A percentile compares a stretch with the other conserved stretches of the same genome.
phyloP scores from a whole-genome alignment of 1,140 invertebrate species.

The Calephelis virginiensis region DNA sequence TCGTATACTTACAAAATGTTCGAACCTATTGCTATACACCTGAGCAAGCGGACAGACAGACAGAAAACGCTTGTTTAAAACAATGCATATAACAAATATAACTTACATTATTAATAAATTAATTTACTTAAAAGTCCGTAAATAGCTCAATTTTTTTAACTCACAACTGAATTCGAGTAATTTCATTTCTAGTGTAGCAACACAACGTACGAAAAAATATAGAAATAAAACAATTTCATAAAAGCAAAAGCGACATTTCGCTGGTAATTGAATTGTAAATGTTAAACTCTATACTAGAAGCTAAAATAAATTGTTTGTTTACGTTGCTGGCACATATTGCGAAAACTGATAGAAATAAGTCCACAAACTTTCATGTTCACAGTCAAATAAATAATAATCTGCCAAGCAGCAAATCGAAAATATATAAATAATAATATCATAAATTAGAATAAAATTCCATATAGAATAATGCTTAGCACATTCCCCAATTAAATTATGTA shows the following conservation, averaged over 20 bases:
- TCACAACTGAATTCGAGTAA: neutral
- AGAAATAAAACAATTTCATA: neutral
- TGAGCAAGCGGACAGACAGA: constrained; percentile 70
- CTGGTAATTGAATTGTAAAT: too few species aligned
- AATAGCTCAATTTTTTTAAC: neutral
- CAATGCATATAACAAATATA: constrained; percentile 44
- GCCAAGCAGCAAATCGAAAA: too few species aligned
- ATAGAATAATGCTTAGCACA: too few species aligned
- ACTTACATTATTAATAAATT: constrained; percentile 38
- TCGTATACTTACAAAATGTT: constrained; percentile 67
- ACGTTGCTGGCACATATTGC: too few species aligned
- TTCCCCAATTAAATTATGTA: too few species aligned
- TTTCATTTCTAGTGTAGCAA: neutral
- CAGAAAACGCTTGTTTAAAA: constrained; percentile 65
- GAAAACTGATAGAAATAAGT: too few species aligned
- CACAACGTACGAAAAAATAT: neutral
- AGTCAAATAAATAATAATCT: too few species aligned
- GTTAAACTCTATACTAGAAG: too few species aligned
- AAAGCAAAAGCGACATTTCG: constrained; percentile 1
- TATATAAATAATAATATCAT: too few species aligned
- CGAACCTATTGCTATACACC: constrained; percentile 70
- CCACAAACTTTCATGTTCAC: too few species aligned
- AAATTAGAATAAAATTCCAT: too few species aligned
- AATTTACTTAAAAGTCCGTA: constrained; percentile 22
- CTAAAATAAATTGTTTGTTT: too few species aligned